These are phyloP conservation scores for Bombyx mori DNA, from an alignment of 1,140 invertebrate species.

Conservation along the genomic window DNA sequence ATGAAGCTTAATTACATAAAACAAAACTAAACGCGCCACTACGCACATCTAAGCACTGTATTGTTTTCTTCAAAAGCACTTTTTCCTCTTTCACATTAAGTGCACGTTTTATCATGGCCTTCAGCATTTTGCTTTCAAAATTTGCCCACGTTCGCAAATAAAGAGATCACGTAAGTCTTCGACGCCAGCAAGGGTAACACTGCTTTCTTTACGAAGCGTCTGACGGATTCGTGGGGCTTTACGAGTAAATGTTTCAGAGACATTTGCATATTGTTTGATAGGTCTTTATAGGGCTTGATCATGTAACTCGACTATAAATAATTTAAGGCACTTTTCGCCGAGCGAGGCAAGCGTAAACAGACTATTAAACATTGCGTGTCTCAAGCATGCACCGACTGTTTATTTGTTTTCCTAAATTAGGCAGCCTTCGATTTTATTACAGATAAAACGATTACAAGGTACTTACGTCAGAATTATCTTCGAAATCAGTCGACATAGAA, in stretches of 20 bases:
- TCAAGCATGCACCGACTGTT: conserved; percentile 23
- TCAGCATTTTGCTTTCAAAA: conserved; percentile 42
- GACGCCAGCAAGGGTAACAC: conserved; percentile 38
- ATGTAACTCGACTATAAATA: conserved; percentile 58
- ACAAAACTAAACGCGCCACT: conserved; percentile 5
- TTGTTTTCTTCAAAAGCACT: conserved; percentile 35
- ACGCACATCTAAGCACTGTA: conserved; percentile 47
- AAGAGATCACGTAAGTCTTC: conserved; percentile 33
- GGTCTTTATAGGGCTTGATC: conserved; percentile 51
- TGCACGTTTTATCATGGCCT: conserved; percentile 55
- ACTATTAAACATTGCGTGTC: conserved; percentile 55
- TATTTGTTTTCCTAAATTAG: conserved; percentile 29
- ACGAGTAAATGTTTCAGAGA: conserved; percentile 43
- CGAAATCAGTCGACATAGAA: conserved; percentile 15
- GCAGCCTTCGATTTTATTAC: conserved; percentile 19
- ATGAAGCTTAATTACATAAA: conserved; percentile 3
- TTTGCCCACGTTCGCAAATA: conserved; percentile 6
- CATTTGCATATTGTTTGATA: conserved; percentile 58
- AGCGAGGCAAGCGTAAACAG: conserved; percentile 57
- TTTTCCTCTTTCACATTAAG: conserved; percentile 45
- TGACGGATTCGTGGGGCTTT: conserved; percentile 32
- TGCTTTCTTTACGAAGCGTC: conserved; percentile 35
- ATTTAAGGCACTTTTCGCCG: conserved; percentile 41
- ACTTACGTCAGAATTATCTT: conserved; percentile 28
- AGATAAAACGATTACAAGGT: conserved; percentile 16